Conservation (phyloP, 2,888 invertebrate genomes). For the Dasysyrphus tricinctus region DNA sequence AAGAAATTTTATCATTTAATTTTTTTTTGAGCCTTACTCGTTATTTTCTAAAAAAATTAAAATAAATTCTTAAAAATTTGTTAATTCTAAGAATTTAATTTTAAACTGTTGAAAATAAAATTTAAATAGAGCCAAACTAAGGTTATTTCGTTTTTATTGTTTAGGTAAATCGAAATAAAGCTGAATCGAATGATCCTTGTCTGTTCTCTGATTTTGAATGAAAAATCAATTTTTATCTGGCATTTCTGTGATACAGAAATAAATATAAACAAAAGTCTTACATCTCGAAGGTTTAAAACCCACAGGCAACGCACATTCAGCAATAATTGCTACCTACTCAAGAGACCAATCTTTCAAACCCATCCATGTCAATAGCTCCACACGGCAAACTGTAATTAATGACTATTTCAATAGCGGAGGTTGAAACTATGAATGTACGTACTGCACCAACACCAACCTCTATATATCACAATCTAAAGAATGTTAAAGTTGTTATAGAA, state of each 20-base stretch:
- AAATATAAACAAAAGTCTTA: background rate
- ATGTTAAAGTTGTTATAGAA: background rate
- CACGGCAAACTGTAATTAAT: conserved; percentile 51
- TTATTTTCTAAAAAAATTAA: too few relatives aligned
- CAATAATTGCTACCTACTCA: conserved; percentile 37
- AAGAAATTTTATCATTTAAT: too few relatives aligned
- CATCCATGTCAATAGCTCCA: conserved; percentile 27
- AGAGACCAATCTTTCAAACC: conserved; percentile 36
- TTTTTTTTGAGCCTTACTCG: too few relatives aligned
- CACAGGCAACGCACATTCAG: conserved; percentile 34
- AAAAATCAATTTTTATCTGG: background rate
- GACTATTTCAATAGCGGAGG: conserved; percentile 26
- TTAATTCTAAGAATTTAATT: too few relatives aligned
- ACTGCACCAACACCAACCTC: background rate
- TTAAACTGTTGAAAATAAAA: too few relatives aligned
- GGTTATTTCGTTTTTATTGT: too few relatives aligned
- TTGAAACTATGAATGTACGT: background rate
- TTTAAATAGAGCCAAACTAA: too few relatives aligned
- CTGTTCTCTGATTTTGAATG: background rate
- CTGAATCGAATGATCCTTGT: background rate
- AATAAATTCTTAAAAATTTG: too few relatives aligned
- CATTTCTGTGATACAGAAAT: background rate
- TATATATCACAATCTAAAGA: background rate
- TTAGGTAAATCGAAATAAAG: too few relatives aligned
- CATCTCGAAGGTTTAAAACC: conserved; percentile 1